Conservation (phyloP, 2,797 vertebrate genomes). For the Eulemur albifrons region DNA sequence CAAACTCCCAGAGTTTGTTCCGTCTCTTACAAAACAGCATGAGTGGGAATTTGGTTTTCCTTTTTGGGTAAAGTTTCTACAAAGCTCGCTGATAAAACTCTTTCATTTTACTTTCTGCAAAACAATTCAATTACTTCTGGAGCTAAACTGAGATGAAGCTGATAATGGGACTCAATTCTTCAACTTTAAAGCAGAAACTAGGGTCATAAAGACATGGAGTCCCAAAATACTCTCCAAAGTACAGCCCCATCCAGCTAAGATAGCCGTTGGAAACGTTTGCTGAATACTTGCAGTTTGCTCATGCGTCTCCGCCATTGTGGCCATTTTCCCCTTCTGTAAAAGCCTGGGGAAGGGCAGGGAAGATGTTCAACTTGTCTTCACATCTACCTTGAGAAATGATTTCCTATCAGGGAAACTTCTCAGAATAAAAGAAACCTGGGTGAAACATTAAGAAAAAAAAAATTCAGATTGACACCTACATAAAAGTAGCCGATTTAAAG, state of each 20-base stretch:
- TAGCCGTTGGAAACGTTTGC: neutral
- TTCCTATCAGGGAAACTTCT: neutral
- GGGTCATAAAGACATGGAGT: conserved; percentile 31
- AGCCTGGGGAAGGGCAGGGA: neutral
- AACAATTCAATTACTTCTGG: conserved; percentile 68
- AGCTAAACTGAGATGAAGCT: conserved; percentile 60
- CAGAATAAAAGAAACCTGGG: neutral
- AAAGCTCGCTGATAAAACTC: conserved; percentile 68
- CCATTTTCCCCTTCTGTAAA: neutral
- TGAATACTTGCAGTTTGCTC: neutral
- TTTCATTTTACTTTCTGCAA: conserved; percentile 69
- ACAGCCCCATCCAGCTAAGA: neutral
- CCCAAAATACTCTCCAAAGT: neutral
- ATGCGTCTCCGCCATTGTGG: neutral
- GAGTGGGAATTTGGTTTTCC: conserved; percentile 57
- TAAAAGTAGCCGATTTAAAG: neutral
- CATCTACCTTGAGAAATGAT: neutral
- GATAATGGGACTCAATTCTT: conserved; percentile 60
- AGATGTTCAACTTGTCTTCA: neutral
- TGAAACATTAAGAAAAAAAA: neutral
- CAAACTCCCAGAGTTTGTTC: conserved; percentile 35
- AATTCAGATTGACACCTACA: neutral
- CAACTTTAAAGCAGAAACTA: conserved; percentile 46
- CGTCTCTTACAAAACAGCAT: conserved; percentile 10
- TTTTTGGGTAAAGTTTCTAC: conserved; percentile 75